Evolutionary conservation across 2,113 vertebrate species (phyloP).

Genomic region (Lota lota): DNA sequence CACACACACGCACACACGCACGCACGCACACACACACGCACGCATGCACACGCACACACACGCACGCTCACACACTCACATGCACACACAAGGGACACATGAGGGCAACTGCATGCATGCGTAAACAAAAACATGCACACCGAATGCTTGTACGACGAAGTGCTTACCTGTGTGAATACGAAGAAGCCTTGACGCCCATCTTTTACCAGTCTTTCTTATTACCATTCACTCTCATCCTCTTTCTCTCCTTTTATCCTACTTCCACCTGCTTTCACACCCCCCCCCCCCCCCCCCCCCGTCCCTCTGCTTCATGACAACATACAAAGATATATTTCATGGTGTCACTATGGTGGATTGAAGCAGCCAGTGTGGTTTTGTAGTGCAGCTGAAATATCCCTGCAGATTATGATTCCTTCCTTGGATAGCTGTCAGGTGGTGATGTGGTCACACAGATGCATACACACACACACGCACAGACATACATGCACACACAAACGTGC

Average conservation of each 20-base stretch:
- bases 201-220: constrained; percentile 13
- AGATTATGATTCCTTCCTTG: constrained; percentile 61
- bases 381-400: constrained; percentile 45
- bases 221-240: constrained; percentile 20
- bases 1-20: constrained; percentile 18
- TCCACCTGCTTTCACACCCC: no score
- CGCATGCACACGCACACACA: constrained; percentile 10
- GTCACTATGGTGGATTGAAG: no score
- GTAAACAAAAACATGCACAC: constrained; percentile 35
- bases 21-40: neutral
- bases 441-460: constrained; percentile 20
- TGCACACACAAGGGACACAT: constrained; percentile 1
- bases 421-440: constrained; percentile 43
- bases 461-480: constrained; percentile 5
- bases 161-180: neutral
- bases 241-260: no score
- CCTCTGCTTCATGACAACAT: no score
- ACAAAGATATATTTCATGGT: no score
- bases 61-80: neutral
- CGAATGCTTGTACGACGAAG: constrained; percentile 10
- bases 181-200: constrained; percentile 12
- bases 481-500: constrained; percentile 1
- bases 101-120: constrained; percentile 17
- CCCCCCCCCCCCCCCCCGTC: no score
- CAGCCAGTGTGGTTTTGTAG: constrained; percentile 35